These are phyloP conservation scores for Lithobates pipiens DNA, from an alignment of 2,797 vertebrate species.

Conservation along the genomic window DNA sequence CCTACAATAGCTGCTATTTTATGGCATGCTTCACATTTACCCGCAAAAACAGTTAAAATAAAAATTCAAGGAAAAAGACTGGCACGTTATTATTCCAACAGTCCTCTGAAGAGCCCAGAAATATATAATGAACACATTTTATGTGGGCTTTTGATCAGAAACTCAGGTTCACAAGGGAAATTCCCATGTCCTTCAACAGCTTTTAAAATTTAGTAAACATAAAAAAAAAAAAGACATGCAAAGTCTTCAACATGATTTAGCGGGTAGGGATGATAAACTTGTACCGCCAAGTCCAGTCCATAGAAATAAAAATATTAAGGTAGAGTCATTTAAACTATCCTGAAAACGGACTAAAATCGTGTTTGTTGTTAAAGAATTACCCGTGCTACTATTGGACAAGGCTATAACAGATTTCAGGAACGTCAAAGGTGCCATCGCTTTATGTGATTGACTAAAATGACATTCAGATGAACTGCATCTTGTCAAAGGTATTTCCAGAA, in stretches of 20 bases:
- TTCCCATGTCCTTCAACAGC: too few relatives aligned
- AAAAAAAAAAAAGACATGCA: background rate
- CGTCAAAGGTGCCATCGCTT: slow-evolving; percentile 50
- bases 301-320: background rate
- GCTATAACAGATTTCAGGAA: slow-evolving; percentile 53
- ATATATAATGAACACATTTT: background rate
- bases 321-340: background rate
- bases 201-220: too few relatives aligned
- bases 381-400: slow-evolving; percentile 43
- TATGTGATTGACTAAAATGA: slow-evolving; percentile 56
- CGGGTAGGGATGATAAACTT: background rate
- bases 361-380: slow-evolving; percentile 51
- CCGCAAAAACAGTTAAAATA: background rate
- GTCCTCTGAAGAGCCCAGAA: background rate
- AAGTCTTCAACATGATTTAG: background rate
- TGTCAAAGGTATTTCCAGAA: background rate
- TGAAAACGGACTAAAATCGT: background rate
- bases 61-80: background rate
- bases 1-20: background rate
- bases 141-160: too few relatives aligned
- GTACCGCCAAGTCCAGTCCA: background rate
- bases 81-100: background rate
- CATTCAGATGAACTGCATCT: slow-evolving; percentile 33
- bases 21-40: background rate
- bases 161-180: too few relatives aligned